A percentile compares a stretch with the other conserved stretches of the same genome.
These are phyloP conservation scores for Formicarius rufipectus DNA, from an alignment of 2,113 vertebrate genomes.

Conservation along the genomic window DNA sequence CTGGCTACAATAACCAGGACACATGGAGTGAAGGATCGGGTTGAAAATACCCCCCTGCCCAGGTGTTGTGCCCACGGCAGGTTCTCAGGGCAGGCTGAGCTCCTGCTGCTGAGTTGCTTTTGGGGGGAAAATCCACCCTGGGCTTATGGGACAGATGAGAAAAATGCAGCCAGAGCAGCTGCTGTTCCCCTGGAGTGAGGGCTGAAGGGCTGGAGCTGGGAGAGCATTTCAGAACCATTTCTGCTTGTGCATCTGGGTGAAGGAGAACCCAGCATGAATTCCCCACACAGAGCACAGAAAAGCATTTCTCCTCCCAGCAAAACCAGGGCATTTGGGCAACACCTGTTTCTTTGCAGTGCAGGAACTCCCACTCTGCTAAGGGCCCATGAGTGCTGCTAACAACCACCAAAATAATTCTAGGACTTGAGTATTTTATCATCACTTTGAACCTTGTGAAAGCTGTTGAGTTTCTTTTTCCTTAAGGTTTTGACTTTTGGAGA, in stretches of 20 bases:
- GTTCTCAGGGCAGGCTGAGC: background rate
- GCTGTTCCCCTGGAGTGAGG: background rate
- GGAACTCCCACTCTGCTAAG: background rate
- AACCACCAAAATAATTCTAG: background rate
- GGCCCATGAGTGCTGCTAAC: background rate
- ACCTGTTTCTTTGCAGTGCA: background rate
- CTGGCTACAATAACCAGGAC: no score
- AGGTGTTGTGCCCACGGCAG: background rate
- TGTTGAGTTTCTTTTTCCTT: background rate
- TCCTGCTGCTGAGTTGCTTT: background rate
- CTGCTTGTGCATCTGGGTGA: background rate
- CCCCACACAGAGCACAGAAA: background rate
- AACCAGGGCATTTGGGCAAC: background rate
- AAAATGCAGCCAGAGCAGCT: background rate
- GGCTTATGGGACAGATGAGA: background rate
- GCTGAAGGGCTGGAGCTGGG: background rate
- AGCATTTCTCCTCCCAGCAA: background rate
- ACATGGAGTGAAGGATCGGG: background rate
- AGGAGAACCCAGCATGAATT: rapidly evolving
- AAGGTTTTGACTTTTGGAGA: background rate
- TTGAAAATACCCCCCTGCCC: background rate
- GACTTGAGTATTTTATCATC: background rate
- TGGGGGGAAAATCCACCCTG: background rate
- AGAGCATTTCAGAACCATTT: rapidly evolving
- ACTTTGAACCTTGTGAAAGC: background rate